phyloP scores from a whole-genome alignment of 2,888 invertebrate species.

The Saturnia pavonia region DNA sequence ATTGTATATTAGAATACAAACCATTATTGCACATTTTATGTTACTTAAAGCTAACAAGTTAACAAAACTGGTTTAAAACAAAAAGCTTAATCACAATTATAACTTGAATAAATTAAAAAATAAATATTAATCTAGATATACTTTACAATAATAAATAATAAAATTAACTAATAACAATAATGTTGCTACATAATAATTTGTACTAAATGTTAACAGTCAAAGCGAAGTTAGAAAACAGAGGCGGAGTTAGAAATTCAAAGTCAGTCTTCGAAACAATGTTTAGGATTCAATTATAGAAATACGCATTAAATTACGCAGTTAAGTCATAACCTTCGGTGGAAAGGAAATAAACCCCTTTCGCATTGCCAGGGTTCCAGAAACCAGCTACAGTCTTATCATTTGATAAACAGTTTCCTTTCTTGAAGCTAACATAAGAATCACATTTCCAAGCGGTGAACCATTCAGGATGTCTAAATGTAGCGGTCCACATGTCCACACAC shows the following conservation, averaged over 20 bases:
- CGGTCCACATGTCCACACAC: slow-evolving; percentile 53
- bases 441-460: slow-evolving; percentile 53
- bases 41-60: no score
- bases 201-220: background rate
- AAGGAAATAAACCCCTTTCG: slow-evolving; percentile 60
- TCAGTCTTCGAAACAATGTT: background rate
- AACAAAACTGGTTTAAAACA: no score
- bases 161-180: background rate
- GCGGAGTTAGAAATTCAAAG: background rate
- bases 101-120: no score
- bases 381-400: slow-evolving; percentile 61
- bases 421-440: slow-evolving; percentile 35
- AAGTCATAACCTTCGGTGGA: slow-evolving; percentile 9
- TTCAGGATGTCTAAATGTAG: slow-evolving; percentile 47
- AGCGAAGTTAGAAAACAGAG: background rate
- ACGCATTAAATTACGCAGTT: background rate
- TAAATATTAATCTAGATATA: no score
- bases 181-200: background rate
- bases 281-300: no score
- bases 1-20: no score
- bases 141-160: no score
- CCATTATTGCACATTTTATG: no score
- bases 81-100: no score
- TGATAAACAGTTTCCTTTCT: slow-evolving; percentile 46
- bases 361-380: slow-evolving; percentile 67